Evolutionary conservation across 2,888 invertebrate genomes (phyloP), one percentile per base, ranked within the genome.

Genomic region (Aspidiotus destructor): DNA sequence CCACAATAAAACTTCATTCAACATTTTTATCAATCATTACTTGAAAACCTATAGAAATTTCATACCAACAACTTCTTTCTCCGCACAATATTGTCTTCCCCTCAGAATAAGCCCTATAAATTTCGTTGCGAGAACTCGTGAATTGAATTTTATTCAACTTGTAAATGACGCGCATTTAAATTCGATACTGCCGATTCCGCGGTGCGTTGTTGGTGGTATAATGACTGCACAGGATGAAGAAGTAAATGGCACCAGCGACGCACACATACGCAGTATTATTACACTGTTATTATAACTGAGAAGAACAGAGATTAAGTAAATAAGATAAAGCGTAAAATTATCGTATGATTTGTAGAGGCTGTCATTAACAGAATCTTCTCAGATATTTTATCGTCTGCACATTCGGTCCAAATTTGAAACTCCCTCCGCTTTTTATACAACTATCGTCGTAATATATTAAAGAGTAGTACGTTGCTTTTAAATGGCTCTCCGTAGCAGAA

Each of bases 281-380:
- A 28, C 28, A 28, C 28, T 28, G 28, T 28, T 28, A 28, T 28
- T 28, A 28, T 28, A 28, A 28, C 28, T 28, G 28, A 28, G 28
- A 28, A 28, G 28, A 28, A 28, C 28, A 28, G 28, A 57, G 65
- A 65, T 65, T 44, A 57, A 65, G 41, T 65, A 57, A 44, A 57
- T 65, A 57, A 65, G 65, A 65, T 65, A 65, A 65, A 65, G 65
- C 65, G 54, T 55, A 57, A 65, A 65, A 65, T 65, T 65, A 65
- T 65, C 65, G 54, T 57, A 65, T 65, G 65, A 65, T 65, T 65
- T 65, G 65, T 65, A 57, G 55, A 65, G 57, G 57, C 65, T 65
- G 65, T 65, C 65, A 65, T 65, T 65, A 65, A 65, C 65, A 65
- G 65, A 65, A 48, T 65, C 55, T 65, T 65, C 55, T 42, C 44